Evolutionary conservation across 2,797 vertebrate species (phyloP).

Genomic region (Chelon auratus): DNA sequence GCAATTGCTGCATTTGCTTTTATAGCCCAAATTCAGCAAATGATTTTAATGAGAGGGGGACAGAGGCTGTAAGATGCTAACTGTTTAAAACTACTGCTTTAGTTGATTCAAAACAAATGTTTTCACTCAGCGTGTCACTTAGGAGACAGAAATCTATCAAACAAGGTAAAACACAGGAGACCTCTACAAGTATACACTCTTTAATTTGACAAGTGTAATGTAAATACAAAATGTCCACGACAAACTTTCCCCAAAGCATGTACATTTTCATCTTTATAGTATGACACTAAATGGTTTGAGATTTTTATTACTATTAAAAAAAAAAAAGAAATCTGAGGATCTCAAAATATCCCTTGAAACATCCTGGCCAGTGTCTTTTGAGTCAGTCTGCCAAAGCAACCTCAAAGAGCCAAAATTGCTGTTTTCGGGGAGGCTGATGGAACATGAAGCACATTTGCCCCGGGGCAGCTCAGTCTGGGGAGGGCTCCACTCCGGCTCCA

Average conservation of each 20-base stretch:
- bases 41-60: slow-evolving; percentile 78
- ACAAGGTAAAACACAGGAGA: slow-evolving; percentile 7
- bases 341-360: slow-evolving; percentile 48
- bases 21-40: slow-evolving; percentile 81
- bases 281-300: slow-evolving; percentile 21
- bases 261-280: slow-evolving; percentile 2
- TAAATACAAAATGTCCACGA: neutral
- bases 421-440: slow-evolving; percentile 62
- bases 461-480: slow-evolving; percentile 65
- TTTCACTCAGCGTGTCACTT: slow-evolving; percentile 48
- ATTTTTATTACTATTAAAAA: slow-evolving; percentile 12
- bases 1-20: slow-evolving; percentile 80
- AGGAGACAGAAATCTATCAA: slow-evolving; percentile 22
- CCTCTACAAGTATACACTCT: neutral
- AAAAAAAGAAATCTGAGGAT: slow-evolving; percentile 16
- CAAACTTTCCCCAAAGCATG: neutral
- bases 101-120: slow-evolving; percentile 78
- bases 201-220: slow-evolving; percentile 5
- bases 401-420: slow-evolving; percentile 66
- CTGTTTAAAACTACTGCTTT: slow-evolving; percentile 70
- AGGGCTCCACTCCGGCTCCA: slow-evolving; percentile 72
- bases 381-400: slow-evolving; percentile 42
- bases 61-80: slow-evolving; percentile 56
- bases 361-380: slow-evolving; percentile 47
- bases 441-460: slow-evolving; percentile 62